A percentile compares a stretch with the other conserved stretches of the same genome.
These are phyloP conservation scores for Forbesichthys agassizii DNA, from an alignment of 2,113 vertebrate genomes.

Conservation along the genomic window DNA sequence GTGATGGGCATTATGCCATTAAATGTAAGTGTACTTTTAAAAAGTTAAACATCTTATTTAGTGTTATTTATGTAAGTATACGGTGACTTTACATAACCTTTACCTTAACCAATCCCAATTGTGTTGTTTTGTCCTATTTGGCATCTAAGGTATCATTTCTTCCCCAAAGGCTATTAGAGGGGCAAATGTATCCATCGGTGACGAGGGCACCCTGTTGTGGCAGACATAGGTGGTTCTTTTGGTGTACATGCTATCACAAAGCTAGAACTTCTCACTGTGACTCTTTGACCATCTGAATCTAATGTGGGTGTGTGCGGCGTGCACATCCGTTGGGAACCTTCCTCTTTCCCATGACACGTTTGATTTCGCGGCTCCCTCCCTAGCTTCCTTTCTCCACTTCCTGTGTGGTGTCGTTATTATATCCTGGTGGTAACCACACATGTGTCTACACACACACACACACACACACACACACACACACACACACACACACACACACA, in stretches of 20 bases:
- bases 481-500: slow-evolving; percentile 10
- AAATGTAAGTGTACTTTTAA: no score
- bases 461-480: no score
- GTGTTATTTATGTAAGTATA: no score
- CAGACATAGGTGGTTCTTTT: slow-evolving; percentile 64
- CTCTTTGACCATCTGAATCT: slow-evolving; percentile 65
- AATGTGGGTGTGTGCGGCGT: slow-evolving; percentile 20
- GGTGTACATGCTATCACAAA: slow-evolving; percentile 65
- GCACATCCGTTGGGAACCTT: slow-evolving; percentile 34
- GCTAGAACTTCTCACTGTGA: slow-evolving; percentile 69
- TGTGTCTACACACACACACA: slow-evolving; percentile 27
- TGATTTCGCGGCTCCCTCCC: slow-evolving; percentile 58
- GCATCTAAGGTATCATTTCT: slow-evolving; percentile 46
- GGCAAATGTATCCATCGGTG: slow-evolving; percentile 59
- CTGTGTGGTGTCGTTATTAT: slow-evolving; percentile 71
- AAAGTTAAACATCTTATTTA: no score
- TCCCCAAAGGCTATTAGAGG: slow-evolving; percentile 40
- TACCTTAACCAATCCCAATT: slow-evolving; percentile 36
- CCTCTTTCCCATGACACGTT: slow-evolving; percentile 63
- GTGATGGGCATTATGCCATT: no score
- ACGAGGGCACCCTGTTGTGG: slow-evolving; percentile 40
- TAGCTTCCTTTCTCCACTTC: slow-evolving; percentile 62
- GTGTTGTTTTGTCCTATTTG: slow-evolving; percentile 58
- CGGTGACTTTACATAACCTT: neutral
- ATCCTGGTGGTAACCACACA: slow-evolving; percentile 59